phyloP scores from a whole-genome alignment of 2,888 invertebrate genomes.

The Nomada flava region DNA sequence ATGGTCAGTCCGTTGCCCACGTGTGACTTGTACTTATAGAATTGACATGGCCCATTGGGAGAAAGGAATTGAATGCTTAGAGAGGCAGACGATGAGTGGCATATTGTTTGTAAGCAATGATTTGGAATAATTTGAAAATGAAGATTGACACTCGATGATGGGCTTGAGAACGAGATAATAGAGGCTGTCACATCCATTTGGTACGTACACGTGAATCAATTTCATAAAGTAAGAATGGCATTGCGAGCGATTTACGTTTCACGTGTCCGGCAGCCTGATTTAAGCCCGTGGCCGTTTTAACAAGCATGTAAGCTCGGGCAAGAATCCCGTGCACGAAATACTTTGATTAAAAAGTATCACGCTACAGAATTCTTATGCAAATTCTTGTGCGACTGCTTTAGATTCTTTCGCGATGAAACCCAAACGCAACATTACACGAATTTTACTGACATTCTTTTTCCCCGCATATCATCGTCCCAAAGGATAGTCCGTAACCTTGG shows the following conservation, averaged over 20 bases:
- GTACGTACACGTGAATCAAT: too few species aligned
- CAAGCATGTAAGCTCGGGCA: background rate
- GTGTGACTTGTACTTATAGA: constrained; percentile 9
- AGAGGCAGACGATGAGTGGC: background rate
- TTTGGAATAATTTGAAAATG: background rate
- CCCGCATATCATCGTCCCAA: too few species aligned
- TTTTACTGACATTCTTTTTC: background rate
- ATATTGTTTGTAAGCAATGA: constrained; percentile 8
- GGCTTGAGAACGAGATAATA: background rate
- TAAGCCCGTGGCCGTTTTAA: too few species aligned
- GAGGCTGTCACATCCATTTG: too few species aligned
- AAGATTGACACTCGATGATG: background rate
- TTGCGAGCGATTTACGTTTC: background rate
- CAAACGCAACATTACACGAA: background rate
- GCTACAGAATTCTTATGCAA: background rate
- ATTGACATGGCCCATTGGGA: background rate
- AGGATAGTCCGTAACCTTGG: too few species aligned
- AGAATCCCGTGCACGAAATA: background rate
- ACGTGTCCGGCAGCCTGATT: too few species aligned
- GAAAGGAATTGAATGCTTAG: constrained; percentile 9
- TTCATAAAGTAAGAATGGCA: background rate
- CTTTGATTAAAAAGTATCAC: background rate
- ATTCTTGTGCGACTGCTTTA: background rate
- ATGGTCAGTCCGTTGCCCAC: constrained; percentile 15
- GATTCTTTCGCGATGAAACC: background rate